Conservation (phyloP, 2,888 invertebrate genomes). For the Malthinus seriepunctatus region DNA sequence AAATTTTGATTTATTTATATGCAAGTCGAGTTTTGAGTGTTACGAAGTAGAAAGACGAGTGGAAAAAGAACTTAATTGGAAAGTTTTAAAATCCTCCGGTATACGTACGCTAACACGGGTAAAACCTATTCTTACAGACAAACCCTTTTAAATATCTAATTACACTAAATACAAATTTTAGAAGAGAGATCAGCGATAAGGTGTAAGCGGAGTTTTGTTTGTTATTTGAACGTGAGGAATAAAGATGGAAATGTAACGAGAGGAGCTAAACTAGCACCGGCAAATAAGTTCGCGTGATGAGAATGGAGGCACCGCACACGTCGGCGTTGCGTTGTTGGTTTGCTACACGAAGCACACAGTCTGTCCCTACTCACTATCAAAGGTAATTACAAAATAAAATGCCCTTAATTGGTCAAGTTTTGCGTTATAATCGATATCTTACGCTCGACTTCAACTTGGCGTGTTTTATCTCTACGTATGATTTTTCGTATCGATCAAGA, state of each 20-base stretch:
- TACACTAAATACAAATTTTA: constrained; percentile 29
- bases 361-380: constrained; percentile 35
- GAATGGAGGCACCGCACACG: constrained; percentile 24
- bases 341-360: constrained; percentile 29
- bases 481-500: constrained; percentile 17
- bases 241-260: constrained; percentile 25
- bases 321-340: too few relatives aligned
- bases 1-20: too few relatives aligned
- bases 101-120: constrained; percentile 30
- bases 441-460: constrained; percentile 30
- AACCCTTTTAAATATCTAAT: constrained; percentile 37
- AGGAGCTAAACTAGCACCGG: constrained; percentile 29
- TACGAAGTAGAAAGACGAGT: not conserved
- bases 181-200: constrained; percentile 11
- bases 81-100: constrained; percentile 28
- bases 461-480: constrained; percentile 18
- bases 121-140: constrained; percentile 29
- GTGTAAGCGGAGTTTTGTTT: not conserved
- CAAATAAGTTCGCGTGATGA: constrained; percentile 39
- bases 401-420: constrained; percentile 44
- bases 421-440: constrained; percentile 42
- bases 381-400: constrained; percentile 45
- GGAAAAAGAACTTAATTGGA: constrained; percentile 4
- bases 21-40: not conserved
- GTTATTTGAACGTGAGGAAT: constrained; percentile 21